Conservation (phyloP, 1,140 invertebrate genomes). For the Drosophila bipectinata region DNA sequence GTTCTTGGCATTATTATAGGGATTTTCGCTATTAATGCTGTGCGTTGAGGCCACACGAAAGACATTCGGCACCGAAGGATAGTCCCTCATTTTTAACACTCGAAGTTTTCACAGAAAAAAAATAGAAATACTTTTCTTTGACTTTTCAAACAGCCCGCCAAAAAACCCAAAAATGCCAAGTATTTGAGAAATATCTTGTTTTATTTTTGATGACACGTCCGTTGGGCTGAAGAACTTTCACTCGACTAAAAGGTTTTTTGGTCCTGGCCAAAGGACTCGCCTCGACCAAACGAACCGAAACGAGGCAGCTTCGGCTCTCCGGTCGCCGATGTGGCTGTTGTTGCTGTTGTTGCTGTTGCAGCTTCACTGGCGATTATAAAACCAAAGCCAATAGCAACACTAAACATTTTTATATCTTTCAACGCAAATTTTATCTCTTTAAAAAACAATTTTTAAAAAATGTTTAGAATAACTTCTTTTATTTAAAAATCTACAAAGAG, state of each 20-base stretch:
- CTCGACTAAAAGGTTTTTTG: conserved; percentile 44
- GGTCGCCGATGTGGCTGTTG: background rate
- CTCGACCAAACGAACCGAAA: conserved; percentile 35
- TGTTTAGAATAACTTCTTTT: background rate
- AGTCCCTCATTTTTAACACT: conserved; percentile 64
- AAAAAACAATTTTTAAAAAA: background rate
- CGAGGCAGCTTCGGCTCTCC: conserved; percentile 20
- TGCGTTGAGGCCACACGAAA: conserved; percentile 80
- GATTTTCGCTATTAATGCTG: conserved; percentile 67
- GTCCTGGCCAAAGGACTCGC: conserved; percentile 36
- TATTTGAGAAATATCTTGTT: background rate
- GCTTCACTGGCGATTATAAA: conserved; percentile 36
- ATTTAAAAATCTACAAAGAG: background rate
- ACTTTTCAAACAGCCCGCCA: conserved; percentile 29
- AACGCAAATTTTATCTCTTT: too few species aligned
- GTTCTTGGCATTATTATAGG: conserved; percentile 38
- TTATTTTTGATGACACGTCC: conserved; percentile 38
- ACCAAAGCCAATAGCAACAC: conserved; percentile 6
- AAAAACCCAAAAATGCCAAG: conserved; percentile 1
- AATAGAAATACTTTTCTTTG: background rate
- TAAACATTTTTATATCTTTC: too few species aligned
- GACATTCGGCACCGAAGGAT: conserved; percentile 79
- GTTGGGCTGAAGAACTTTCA: conserved; percentile 47
- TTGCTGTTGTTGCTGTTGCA: conserved; percentile 7
- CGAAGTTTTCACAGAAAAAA: background rate